These are phyloP conservation scores for Spinus pinus DNA, from an alignment of 2,797 vertebrate species.

Conservation along the genomic window DNA sequence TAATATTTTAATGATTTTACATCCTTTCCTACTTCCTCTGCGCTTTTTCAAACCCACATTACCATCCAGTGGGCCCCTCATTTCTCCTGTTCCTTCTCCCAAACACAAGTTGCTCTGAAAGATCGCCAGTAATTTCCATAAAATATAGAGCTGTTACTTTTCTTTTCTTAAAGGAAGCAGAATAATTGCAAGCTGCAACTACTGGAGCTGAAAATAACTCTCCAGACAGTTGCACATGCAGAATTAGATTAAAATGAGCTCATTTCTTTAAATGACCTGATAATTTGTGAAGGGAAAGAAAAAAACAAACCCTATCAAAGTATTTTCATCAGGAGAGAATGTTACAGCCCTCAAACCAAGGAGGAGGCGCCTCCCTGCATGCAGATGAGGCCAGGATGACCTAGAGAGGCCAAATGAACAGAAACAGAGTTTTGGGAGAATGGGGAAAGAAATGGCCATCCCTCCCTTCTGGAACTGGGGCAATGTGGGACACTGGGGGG, in stretches of 20 bases:
- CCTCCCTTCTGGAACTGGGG: neutral
- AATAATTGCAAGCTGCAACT: conserved; percentile 72
- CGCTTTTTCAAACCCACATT: neutral
- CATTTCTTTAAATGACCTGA: conserved; percentile 73
- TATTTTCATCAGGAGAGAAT: conserved; percentile 62
- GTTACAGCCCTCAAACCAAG: neutral
- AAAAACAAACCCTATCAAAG: neutral
- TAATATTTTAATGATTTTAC: neutral
- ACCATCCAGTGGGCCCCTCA: neutral
- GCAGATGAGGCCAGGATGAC: neutral
- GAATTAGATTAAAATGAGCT: conserved; percentile 76
- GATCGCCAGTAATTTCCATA: conserved; percentile 57
- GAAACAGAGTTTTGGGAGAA: rapidly evolving
- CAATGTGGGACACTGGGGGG: neutral
- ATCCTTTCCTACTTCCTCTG: neutral
- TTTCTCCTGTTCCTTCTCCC: conserved; percentile 36
- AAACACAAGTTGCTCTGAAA: conserved; percentile 54
- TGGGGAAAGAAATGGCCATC: neutral
- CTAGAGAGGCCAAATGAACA: neutral
- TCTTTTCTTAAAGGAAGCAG: conserved; percentile 69
- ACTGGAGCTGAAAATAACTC: conserved; percentile 76
- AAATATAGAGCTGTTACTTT: conserved; percentile 66
- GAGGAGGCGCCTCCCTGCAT: neutral
- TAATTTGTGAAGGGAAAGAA: conserved; percentile 48
- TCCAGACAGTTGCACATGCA: conserved; percentile 70